Percentiles rank a stretch among this genome's conserved stretches.
These are phyloP conservation scores for Bradypus variegatus DNA, from an alignment of 2,797 vertebrate species.

Conservation along the genomic window DNA sequence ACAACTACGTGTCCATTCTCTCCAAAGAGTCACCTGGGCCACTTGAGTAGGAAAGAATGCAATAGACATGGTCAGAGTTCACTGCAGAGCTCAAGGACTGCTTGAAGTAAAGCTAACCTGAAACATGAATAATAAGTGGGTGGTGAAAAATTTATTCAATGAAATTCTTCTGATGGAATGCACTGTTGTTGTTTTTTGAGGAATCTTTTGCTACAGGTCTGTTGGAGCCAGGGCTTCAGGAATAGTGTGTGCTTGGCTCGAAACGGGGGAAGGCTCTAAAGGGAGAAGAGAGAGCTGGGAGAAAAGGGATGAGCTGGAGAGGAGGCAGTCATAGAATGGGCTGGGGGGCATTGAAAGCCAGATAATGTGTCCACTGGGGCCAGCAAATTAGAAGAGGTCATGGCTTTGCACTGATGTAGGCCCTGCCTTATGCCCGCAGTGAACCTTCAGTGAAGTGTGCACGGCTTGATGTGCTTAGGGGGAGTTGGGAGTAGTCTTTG, in stretches of 20 bases:
- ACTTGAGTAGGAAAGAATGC: neutral
- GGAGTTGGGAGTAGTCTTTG: neutral
- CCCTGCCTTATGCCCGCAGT: neutral
- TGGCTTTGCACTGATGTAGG: neutral
- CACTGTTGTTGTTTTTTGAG: neutral
- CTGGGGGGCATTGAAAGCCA: neutral
- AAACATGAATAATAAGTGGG: neutral
- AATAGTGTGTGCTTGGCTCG: too few relatives aligned
- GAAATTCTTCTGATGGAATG: neutral
- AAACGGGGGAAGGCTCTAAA: neutral
- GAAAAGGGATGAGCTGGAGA: neutral
- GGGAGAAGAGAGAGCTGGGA: neutral
- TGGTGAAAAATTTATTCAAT: neutral
- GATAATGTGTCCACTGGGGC: accelerated
- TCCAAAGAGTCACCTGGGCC: neutral
- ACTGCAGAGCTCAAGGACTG: neutral
- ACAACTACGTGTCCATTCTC: neutral
- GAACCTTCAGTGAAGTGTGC: neutral
- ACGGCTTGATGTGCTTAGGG: neutral
- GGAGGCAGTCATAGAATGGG: neutral
- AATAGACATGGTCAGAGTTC: neutral
- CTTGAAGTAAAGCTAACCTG: slow-evolving; percentile 27
- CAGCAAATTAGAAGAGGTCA: too few relatives aligned
- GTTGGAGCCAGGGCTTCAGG: neutral
- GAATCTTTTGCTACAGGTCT: neutral